Conservation (phyloP, 2,888 invertebrate species). For the Rhimphoctona megacephalus region DNA sequence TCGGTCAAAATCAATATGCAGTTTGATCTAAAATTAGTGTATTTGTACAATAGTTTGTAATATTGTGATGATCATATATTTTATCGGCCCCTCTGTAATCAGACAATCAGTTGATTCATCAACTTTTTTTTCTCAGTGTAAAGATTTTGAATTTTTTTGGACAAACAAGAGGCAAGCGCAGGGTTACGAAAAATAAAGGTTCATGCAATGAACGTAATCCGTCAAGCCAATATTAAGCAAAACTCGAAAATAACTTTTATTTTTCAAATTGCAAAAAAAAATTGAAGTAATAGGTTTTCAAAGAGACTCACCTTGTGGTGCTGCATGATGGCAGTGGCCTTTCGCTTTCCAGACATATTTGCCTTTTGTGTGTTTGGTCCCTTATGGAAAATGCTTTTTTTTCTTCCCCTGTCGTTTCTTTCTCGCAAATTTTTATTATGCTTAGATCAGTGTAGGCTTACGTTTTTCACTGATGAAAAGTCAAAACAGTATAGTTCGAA, state of each 20-base stretch:
- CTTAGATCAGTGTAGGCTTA: neutral
- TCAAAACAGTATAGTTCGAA: neutral
- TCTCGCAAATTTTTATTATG: neutral
- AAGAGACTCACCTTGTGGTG: constrained; percentile 85
- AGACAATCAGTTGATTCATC: too few species aligned
- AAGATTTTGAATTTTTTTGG: neutral
- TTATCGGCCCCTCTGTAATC: too few species aligned
- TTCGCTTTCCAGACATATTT: constrained; percentile 90
- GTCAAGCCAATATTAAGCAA: neutral
- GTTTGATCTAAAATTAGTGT: too few species aligned
- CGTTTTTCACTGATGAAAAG: constrained; percentile 8
- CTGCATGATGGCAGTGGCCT: constrained; percentile 91
- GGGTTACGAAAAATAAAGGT: neutral
- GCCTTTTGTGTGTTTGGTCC: constrained; percentile 72
- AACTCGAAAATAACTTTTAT: neutral
- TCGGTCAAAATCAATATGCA: too few species aligned
- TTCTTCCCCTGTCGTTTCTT: constrained; percentile 23
- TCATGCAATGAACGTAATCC: neutral
- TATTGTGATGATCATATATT: too few species aligned
- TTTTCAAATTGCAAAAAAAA: constrained; percentile 19
- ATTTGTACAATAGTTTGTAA: too few species aligned
- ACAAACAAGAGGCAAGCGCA: neutral
- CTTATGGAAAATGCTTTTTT: constrained; percentile 64
- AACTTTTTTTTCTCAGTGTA: too few species aligned
- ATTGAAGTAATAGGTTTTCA: too few species aligned